Evolutionary conservation across 2,797 vertebrate species (phyloP).

Genomic region (Botia kubotai): DNA sequence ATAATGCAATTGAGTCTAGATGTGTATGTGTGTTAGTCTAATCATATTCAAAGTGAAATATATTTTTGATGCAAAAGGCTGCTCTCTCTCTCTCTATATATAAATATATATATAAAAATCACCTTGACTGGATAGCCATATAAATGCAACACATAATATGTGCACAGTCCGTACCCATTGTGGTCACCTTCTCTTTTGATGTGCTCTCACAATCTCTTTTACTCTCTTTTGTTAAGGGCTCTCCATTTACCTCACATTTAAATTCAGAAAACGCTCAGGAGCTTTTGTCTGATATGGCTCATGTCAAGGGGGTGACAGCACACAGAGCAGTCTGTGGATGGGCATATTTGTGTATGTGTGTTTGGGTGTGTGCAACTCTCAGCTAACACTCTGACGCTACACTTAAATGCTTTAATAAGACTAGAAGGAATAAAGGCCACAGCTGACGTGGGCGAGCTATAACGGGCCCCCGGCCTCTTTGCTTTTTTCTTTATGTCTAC

Average conservation of each 20-base stretch:
- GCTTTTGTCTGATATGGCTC: conserved; percentile 67
- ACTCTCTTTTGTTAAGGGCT: conserved; percentile 63
- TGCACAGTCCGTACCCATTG: conserved; percentile 33
- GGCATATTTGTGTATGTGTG: conserved; percentile 40
- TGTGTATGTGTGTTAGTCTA: conserved; percentile 1
- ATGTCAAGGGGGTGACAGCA: conserved; percentile 74
- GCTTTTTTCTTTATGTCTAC: conserved; percentile 64
- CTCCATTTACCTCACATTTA: conserved; percentile 67
- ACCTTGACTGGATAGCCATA: neutral
- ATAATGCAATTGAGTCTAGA: conserved; percentile 23
- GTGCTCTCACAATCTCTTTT: conserved; percentile 43
- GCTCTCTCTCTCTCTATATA: neutral
- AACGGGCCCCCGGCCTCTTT: conserved; percentile 81
- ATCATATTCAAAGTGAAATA: conserved; percentile 36
- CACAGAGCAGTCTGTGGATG: conserved; percentile 9
- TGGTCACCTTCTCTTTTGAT: conserved; percentile 42
- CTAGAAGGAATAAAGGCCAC: conserved; percentile 81
- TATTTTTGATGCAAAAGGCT: conserved; percentile 36
- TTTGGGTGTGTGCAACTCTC: conserved; percentile 66
- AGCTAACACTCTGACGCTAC: conserved; percentile 80
- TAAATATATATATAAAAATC: neutral
- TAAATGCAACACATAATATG: neutral
- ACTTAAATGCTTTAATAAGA: conserved; percentile 86
- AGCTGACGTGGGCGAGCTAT: conserved; percentile 83
- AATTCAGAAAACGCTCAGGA: conserved; percentile 66